Evolutionary conservation across 1,140 invertebrate genomes (phyloP).

Genomic region (Harpegnathos saltator): DNA sequence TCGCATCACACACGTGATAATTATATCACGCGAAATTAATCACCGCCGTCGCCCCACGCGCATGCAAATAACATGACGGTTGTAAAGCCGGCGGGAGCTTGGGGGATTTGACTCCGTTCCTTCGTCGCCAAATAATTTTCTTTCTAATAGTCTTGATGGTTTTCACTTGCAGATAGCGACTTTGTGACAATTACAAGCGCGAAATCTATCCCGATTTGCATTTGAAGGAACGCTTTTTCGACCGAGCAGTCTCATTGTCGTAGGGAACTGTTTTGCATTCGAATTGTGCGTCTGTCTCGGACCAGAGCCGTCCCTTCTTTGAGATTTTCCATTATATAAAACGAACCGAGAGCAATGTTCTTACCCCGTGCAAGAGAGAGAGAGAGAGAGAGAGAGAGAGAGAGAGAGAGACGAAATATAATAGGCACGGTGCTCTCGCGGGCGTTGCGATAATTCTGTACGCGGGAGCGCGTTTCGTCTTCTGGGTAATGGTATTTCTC

Average conservation of each 20-base stretch:
- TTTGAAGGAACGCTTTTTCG: conserved; percentile 45
- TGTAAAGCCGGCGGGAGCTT: neutral
- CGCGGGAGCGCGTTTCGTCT: neutral
- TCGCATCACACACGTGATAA: conserved; percentile 28
- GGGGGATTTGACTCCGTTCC: neutral
- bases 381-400: too few species aligned
- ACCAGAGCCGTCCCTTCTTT: neutral
- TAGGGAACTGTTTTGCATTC: conserved; percentile 46
- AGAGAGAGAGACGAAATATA: neutral
- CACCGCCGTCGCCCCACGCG: neutral
- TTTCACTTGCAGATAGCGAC: conserved; percentile 35
- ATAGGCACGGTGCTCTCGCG: neutral
- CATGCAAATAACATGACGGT: conserved; percentile 21
- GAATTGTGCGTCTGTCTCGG: conserved; percentile 36
- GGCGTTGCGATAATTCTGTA: conserved; percentile 11
- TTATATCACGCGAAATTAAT: conserved; percentile 49
- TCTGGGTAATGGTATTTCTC: neutral
- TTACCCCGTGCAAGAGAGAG: conserved; percentile 5
- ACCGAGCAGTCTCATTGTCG: conserved; percentile 41
- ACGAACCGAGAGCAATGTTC: conserved; percentile 1
- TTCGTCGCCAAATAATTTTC: conserved; percentile 19
- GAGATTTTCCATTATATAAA: conserved; percentile 13
- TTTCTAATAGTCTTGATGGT: conserved; percentile 3
- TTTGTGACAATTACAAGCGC: conserved; percentile 42
- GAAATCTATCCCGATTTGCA: conserved; percentile 45